phyloP scores from a whole-genome alignment of 2,113 vertebrate species.

The Neopipo cinnamomea region DNA sequence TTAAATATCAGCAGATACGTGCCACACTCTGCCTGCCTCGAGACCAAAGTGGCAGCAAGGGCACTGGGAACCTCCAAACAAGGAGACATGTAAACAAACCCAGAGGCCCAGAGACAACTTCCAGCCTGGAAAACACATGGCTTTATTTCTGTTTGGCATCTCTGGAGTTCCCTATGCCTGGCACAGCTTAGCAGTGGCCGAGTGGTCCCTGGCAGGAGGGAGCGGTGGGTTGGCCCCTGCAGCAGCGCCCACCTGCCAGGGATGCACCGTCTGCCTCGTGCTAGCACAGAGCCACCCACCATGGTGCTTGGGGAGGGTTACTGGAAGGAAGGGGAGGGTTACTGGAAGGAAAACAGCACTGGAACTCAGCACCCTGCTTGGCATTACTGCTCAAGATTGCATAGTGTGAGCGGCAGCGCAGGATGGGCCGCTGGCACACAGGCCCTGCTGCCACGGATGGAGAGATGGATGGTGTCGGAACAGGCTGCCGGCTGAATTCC shows the following conservation, averaged over 20 bases:
- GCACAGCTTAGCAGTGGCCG: background rate
- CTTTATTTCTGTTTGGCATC: background rate
- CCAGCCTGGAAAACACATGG: background rate
- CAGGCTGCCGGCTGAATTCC: background rate
- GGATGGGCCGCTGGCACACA: background rate
- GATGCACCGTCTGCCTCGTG: fast-evolving
- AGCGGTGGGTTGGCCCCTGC: background rate
- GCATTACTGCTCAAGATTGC: fast-evolving
- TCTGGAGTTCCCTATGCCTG: background rate
- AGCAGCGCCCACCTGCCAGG: background rate
- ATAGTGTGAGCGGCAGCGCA: fast-evolving
- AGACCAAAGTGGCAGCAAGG: background rate
- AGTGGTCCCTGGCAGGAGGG: background rate
- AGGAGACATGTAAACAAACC: background rate
- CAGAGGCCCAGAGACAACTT: background rate
- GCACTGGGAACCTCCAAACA: background rate
- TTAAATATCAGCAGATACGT: background rate
- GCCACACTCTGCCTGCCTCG: background rate
- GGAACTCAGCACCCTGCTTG: background rate
- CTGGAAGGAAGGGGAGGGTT: background rate
- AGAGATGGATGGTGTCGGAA: background rate
- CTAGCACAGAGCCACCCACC: background rate
- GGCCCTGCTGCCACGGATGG: background rate
- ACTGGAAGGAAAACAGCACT: fast-evolving
- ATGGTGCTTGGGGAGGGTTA: fast-evolving